Percentiles rank a stretch among this genome's conserved stretches.
phyloP scores from a whole-genome alignment of 2,888 invertebrate genomes.

The Eulithis testata region DNA sequence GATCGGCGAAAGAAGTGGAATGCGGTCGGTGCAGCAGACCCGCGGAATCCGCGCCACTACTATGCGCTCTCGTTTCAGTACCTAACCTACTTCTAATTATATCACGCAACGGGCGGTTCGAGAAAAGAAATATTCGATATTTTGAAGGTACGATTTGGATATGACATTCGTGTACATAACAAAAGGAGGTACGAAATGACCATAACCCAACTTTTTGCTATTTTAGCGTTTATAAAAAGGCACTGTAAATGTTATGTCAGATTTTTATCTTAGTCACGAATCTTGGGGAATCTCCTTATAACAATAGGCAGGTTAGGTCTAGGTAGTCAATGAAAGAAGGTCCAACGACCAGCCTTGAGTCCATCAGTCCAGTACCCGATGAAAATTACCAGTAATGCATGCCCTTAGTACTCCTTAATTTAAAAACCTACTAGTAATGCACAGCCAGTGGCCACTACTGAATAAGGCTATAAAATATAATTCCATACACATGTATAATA shows the following conservation, averaged over 20 bases:
- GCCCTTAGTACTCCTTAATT: too few relatives aligned
- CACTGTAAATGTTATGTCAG: too few relatives aligned
- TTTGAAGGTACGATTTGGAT: too few relatives aligned
- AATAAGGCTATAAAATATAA: slow-evolving; percentile 50
- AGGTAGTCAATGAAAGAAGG: too few relatives aligned
- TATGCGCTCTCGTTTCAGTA: slow-evolving; percentile 45
- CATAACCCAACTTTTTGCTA: too few relatives aligned
- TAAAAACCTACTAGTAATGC: slow-evolving; percentile 29
- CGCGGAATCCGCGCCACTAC: slow-evolving; percentile 50
- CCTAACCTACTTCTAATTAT: slow-evolving; percentile 40
- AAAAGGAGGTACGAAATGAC: too few relatives aligned
- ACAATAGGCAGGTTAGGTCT: slow-evolving; percentile 11
- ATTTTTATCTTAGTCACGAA: too few relatives aligned
- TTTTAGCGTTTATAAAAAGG: too few relatives aligned
- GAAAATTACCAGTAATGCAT: too few relatives aligned
- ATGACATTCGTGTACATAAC: too few relatives aligned
- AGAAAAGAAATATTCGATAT: not conserved
- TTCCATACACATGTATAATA: slow-evolving; percentile 49
- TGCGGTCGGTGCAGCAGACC: slow-evolving; percentile 55
- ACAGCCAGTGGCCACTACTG: slow-evolving; percentile 53
- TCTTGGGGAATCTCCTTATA: not conserved
- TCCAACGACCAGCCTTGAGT: too few relatives aligned
- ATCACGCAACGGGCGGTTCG: not conserved
- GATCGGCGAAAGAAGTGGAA: slow-evolving; percentile 61
- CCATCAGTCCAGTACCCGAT: too few relatives aligned